These are phyloP conservation scores for Callocephalon fimbriatum DNA, from an alignment of 2,113 vertebrate species.

Conservation along the genomic window DNA sequence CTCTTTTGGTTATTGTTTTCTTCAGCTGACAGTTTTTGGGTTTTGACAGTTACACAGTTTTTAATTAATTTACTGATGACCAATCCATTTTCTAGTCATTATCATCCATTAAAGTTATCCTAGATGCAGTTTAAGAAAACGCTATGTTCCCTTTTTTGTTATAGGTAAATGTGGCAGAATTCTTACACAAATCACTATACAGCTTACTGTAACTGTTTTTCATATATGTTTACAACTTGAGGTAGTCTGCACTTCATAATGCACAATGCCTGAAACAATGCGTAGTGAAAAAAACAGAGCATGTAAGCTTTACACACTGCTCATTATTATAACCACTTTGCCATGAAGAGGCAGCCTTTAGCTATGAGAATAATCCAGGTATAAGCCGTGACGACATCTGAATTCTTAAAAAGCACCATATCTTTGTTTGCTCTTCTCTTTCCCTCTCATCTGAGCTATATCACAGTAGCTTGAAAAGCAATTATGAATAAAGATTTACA, in stretches of 20 bases:
- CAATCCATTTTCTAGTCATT: background rate
- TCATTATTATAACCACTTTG: background rate
- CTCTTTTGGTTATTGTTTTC: background rate
- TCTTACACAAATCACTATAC: background rate
- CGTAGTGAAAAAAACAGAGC: rapidly evolving
- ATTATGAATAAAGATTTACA: background rate
- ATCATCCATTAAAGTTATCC: background rate
- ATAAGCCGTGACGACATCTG: background rate
- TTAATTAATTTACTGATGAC: background rate
- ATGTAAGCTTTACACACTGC: background rate
- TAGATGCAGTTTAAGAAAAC: background rate
- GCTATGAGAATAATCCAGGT: background rate
- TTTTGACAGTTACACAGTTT: background rate
- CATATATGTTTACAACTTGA: background rate
- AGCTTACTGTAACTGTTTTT: background rate
- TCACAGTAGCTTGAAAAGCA: background rate
- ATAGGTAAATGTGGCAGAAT: background rate
- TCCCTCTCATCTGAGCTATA: background rate
- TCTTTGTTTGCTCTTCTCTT: background rate
- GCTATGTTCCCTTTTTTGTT: background rate
- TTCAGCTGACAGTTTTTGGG: background rate
- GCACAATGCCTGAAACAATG: background rate
- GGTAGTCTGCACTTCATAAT: background rate
- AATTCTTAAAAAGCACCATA: background rate
- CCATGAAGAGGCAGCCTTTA: background rate